Evolutionary conservation across 2,888 invertebrate species (phyloP).

Genomic region (Caenorhabditis sp.): DNA sequence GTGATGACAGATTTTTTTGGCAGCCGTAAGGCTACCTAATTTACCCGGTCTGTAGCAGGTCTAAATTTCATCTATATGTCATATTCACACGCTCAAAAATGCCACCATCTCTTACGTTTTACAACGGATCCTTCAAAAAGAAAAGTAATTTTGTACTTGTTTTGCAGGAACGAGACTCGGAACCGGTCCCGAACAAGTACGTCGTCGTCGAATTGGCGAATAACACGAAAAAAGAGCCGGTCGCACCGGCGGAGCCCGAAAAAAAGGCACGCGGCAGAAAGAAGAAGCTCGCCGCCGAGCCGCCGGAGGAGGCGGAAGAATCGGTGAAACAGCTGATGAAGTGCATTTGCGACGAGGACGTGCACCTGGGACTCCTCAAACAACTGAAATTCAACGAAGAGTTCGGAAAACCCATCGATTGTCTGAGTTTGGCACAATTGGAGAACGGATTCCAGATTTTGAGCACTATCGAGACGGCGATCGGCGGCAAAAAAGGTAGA

Average conservation of each 20-base stretch:
- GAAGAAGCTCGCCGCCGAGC: background rate
- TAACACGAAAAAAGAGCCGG: constrained; percentile 1
- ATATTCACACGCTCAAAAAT: no score
- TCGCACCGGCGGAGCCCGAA: background rate
- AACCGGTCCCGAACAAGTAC: constrained; percentile 47
- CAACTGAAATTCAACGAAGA: constrained; percentile 54
- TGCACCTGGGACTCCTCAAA: constrained; percentile 48
- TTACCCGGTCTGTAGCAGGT: no score
- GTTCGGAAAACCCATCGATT: constrained; percentile 51
- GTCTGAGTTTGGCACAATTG: constrained; percentile 37
- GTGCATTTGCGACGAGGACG: constrained; percentile 54
- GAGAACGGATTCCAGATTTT: constrained; percentile 48
- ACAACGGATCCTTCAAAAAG: no score
- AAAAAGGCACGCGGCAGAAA: constrained; percentile 7
- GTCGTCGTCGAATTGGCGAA: constrained; percentile 40
- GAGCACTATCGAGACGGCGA: constrained; percentile 27
- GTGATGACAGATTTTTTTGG: no score
- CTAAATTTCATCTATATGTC: no score
- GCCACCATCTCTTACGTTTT: no score
- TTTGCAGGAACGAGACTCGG: constrained; percentile 19
- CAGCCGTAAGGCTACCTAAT: no score
- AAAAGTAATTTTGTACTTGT: no score
- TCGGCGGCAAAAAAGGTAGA: constrained; percentile 12
- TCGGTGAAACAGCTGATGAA: constrained; percentile 41
- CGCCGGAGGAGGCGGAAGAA: constrained; percentile 10